phyloP scores from a whole-genome alignment of 1,140 invertebrate species.

The Bombus impatiens region DNA sequence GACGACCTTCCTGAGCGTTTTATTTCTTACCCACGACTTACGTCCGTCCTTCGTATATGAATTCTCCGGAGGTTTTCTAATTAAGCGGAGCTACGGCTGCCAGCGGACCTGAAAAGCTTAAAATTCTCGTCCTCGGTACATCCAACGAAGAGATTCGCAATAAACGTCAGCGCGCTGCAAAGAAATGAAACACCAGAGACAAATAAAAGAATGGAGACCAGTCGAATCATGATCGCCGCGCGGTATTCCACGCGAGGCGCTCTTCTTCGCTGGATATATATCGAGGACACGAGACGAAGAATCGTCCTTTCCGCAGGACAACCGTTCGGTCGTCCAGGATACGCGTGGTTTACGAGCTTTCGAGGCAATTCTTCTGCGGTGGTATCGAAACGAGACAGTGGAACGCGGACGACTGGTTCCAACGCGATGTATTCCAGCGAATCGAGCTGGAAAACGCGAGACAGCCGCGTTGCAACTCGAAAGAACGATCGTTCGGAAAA shows the following conservation, averaged over 20 bases:
- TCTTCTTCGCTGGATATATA: background rate
- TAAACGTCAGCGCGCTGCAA: background rate
- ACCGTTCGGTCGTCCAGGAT: background rate
- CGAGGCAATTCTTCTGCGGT: background rate
- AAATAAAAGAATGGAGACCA: constrained; percentile 10
- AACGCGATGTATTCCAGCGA: background rate
- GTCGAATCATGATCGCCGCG: constrained; percentile 12
- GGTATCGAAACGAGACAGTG: constrained; percentile 9
- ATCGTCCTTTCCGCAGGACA: background rate
- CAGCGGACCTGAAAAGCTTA: background rate
- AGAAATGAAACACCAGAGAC: constrained; percentile 15
- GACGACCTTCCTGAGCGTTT: background rate
- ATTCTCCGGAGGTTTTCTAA: background rate
- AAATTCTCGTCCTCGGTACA: background rate
- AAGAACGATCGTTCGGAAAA: background rate
- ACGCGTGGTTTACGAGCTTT: background rate
- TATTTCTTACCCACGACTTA: background rate
- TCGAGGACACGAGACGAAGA: background rate
- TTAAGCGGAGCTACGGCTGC: background rate
- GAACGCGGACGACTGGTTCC: background rate
- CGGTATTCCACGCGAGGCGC: background rate
- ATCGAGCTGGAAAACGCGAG: constrained; percentile 21
- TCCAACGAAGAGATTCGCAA: background rate
- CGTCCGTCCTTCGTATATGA: background rate
- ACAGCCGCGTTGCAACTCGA: background rate